Evolutionary conservation across 2,888 invertebrate genomes (phyloP), one percentile per base, ranked within the genome.

Genomic region (Rotaria magnacalcarata): DNA sequence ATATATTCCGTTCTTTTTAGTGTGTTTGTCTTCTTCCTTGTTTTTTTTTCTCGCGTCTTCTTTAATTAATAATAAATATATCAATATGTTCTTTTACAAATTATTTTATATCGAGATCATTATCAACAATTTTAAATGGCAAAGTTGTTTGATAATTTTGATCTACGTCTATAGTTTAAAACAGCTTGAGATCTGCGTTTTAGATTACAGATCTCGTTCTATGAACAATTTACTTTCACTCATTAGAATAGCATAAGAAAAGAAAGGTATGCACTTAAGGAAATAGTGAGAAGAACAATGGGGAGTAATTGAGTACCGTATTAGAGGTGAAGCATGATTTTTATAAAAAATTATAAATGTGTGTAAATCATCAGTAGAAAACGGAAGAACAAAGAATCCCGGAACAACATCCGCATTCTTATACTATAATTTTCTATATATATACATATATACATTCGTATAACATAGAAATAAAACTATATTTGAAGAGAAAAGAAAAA

Each of bases 1-100:
- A 52, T 52, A 52, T 14, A 11, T 50, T 34, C 14, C 0, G 6
- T 67, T 67, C 34, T 67, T 67, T 34, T 67, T 67, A 4, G 67
- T 67, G 67, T 67, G 67, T 67, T 67, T 67, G 34, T 67, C 67
- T 34, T 34, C 34, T 67, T 67, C 34, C 67, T 67, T 67, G 52
- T 54, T 67, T 67, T 67, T 67, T 34, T 27, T 34, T 67, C 34
- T 34, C 34, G 1, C 67, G 11, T 67, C 67, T 67, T 34, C 24
- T 50, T 14, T 50, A 50, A 67, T 14, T 34, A 34, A 34, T 67
- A 67, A 67, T 67, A 67, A 67, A 67, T 67, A 67, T 67, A 67
- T 67, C 67, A 67, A 4, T 4, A 41, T 67, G 67, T 67, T 67
- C 67, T 67, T 67, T 67, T 67, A 67, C 34, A 6, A 34, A 19